Evolutionary conservation across 2,888 invertebrate species (phyloP), one percentile per base, ranked within the genome.

Genomic region (Leptinotarsa tumamoca): DNA sequence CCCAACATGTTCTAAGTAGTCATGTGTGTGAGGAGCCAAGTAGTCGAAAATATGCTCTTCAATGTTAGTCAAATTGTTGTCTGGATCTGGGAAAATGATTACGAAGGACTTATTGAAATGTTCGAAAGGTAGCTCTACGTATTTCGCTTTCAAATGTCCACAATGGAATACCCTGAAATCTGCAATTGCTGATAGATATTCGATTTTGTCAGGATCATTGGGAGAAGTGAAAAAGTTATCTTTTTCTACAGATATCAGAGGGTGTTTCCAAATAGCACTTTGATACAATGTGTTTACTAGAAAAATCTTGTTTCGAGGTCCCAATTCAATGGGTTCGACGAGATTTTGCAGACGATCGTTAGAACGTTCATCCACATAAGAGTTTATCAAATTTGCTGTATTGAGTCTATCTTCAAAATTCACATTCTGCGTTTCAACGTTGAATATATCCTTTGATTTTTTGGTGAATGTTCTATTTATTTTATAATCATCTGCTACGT

Each of bases 271-370:
- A 52, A 79, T 79, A 15, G 82, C 86, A 49, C 83, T 82, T 72
- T 87, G 85, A 75, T 87, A 84, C 54, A 87, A 58, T 4, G 87
- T 83, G 74, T 87, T 87, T 0, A 86, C 83, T 27, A 87, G 77
- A 14, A 87, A 78, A 73, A 86, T 33, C 43, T 78, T 75, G 2
- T 84, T 84, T n/a, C 80, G 69, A 0, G 76, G 68, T 17, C 52
- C 76, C 10, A 87, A 61, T 17, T 74, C 73, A 10, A 75, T 71
- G 4, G 84, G 78, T n/a, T 58, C 71, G 5, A 87, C 78, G n/a
- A 87, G 56, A 66, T 84, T 76, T 27, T 82, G 77, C 18, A 87
- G 86, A 81, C 83, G 85, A 21, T 84, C 67, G 61, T 85, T 82
- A 4, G 87, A 87, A 78, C 84, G 82, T n/a, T 79, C 58, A 72